These are phyloP conservation scores for Rhingia campestris DNA, from an alignment of 2,888 invertebrate species.

Conservation along the genomic window DNA sequence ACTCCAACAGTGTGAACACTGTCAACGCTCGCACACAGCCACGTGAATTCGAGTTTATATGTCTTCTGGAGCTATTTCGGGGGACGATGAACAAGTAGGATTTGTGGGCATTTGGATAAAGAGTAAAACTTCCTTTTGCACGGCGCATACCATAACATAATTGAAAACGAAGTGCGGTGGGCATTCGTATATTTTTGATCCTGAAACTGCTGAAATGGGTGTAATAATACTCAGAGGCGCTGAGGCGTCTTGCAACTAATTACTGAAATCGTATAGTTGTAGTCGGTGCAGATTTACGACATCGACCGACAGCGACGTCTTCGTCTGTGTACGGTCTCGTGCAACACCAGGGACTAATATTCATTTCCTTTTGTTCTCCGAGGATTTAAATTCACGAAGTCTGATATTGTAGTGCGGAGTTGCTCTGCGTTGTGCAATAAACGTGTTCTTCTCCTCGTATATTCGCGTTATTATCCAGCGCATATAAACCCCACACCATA, in stretches of 20 bases:
- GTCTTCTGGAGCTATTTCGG: conserved; percentile 29
- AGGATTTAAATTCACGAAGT: conserved; percentile 70
- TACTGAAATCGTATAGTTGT: conserved; percentile 39
- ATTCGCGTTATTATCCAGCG: conserved; percentile 68
- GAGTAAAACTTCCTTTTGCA: conserved; percentile 9
- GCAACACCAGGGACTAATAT: conserved; percentile 60
- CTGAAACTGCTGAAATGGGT: background rate
- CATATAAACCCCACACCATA: conserved; percentile 10
- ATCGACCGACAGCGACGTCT: conserved; percentile 15
- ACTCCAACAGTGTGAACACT: conserved; percentile 18
- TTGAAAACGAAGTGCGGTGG: conserved; percentile 15
- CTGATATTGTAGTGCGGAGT: conserved; percentile 65
- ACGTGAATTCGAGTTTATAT: conserved; percentile 10
- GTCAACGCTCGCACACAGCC: conserved; percentile 27
- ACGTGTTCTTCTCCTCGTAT: conserved; percentile 59
- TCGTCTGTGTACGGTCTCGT: conserved; percentile 16
- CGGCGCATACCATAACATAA: conserved; percentile 21
- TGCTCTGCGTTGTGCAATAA: conserved; percentile 57
- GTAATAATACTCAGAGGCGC: conserved; percentile 23
- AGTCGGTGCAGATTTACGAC: conserved; percentile 55
- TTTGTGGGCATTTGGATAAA: conserved; percentile 44
- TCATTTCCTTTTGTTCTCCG: conserved; percentile 69
- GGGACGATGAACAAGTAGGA: conserved; percentile 25
- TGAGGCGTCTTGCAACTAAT: conserved; percentile 68
- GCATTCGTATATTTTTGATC: background rate